Percentiles rank a stretch among this genome's conserved stretches.
Evolutionary conservation across 2,888 invertebrate species (phyloP).

Genomic region (Heliconius cydno): DNA sequence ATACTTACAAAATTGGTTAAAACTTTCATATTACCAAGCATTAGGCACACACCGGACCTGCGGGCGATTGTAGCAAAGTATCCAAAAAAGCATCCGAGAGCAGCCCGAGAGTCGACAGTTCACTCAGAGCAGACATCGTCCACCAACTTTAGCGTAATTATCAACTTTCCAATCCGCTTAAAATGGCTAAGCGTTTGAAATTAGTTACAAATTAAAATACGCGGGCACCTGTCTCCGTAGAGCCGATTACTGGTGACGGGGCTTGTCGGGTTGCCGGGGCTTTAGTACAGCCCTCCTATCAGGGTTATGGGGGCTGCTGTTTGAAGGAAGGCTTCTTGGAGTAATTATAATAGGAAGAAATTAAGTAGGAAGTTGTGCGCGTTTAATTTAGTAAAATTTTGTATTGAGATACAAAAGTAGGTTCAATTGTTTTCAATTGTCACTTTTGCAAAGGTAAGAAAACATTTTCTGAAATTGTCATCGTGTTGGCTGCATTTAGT

Average conservation of each 20-base stretch:
- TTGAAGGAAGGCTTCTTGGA: neutral
- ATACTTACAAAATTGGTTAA: constrained; percentile 9
- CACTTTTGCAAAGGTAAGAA: neutral
- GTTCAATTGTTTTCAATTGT: neutral
- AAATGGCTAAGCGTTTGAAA: constrained; percentile 64
- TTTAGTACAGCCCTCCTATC: constrained; percentile 30
- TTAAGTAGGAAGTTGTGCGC: neutral
- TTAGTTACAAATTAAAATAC: constrained; percentile 77
- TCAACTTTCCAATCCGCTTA: constrained; percentile 77
- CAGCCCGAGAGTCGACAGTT: constrained; percentile 45
- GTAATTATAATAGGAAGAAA: neutral
- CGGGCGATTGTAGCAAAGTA: constrained; percentile 38
- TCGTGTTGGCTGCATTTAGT: neutral
- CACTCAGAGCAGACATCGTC: constrained; percentile 32
- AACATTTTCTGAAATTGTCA: neutral
- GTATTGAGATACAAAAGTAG: neutral
- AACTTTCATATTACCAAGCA: constrained; percentile 21
- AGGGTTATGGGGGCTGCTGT: constrained; percentile 1
- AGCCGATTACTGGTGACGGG: constrained; percentile 66
- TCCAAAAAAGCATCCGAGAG: constrained; percentile 40
- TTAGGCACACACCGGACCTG: constrained; percentile 24
- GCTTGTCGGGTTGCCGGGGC: constrained; percentile 46
- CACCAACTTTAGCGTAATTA: constrained; percentile 64
- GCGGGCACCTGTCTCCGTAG: constrained; percentile 62
- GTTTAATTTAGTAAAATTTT: neutral